Evolutionary conservation across 1,140 invertebrate genomes (phyloP), one percentile per base, ranked within the genome.

Genomic region (Spodoptera frugiperda): DNA sequence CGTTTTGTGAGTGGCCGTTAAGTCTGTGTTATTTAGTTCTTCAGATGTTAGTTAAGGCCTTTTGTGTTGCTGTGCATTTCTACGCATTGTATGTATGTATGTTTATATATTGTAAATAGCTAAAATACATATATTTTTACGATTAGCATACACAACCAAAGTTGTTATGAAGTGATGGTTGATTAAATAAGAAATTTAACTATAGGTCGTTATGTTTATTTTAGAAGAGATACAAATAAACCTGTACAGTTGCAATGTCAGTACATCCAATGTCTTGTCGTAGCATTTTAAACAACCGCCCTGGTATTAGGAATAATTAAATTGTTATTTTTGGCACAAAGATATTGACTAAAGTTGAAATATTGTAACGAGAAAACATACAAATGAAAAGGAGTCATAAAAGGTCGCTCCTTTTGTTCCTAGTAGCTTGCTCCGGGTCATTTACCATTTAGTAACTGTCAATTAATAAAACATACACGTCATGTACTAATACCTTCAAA

Each of bases 121-220:
- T 92, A 91, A 93, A 89, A 87, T 90, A 93, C 90, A 91, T 92
- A 93, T 93, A 93, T 93, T 93, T 93, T 92, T 93, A 93, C 92
- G 92, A 91, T 81, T 93, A 93, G 91, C 86, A 89, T 92, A 93
- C 92, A 91, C 92, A 93, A 93, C 92, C 92, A 93, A 93, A 93
- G 92, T 93, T 93, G 92, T 94, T 94, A 94, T 91, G 89, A 92
- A 93, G 90, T 92, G 90, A 91, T 92, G 92, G 92, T 93, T 92
- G 91, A 92, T 89, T 91, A 89, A 93, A 91, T 90, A 88, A 88
- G 90, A 93, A 92, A 88, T 88, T 87, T 88, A 87, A 80, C 90
- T 90, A 84, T 91, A 93, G 86, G 87, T 92, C 88, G 91, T 94
- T 93, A 92, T 86, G 88, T 93, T 92, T 92, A 93, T 92, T 90